phyloP scores from a whole-genome alignment of 2,797 vertebrate genomes.

The Netta rufina region DNA sequence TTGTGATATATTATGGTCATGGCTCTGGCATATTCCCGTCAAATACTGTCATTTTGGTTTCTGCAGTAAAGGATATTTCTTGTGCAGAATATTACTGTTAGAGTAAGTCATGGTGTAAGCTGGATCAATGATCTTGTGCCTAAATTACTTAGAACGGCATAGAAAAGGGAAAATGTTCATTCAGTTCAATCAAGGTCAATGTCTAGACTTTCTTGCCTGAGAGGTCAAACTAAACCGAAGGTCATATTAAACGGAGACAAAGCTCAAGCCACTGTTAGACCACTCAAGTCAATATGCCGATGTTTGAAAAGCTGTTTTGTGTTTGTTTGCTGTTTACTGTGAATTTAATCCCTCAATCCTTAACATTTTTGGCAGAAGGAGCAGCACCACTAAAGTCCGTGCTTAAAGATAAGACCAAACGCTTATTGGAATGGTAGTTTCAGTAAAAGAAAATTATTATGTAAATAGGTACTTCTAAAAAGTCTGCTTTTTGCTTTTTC shows the following conservation, averaged over 20 bases:
- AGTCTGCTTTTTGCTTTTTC: neutral
- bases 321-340: slow-evolving; percentile 38
- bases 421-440: neutral
- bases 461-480: neutral
- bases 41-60: slow-evolving; percentile 8
- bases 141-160: slow-evolving; percentile 7
- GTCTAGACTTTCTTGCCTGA: slow-evolving; percentile 66
- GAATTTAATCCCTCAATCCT: neutral
- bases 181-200: slow-evolving; percentile 71
- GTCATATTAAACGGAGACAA: slow-evolving; percentile 42
- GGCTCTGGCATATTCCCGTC: slow-evolving; percentile 29
- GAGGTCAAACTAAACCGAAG: slow-evolving; percentile 60
- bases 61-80: slow-evolving; percentile 13
- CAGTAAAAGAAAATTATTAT: neutral
- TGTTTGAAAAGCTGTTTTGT: slow-evolving; percentile 22
- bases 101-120: neutral
- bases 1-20: neutral
- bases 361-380: neutral
- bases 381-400: neutral
- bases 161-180: neutral
- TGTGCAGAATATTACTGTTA: neutral
- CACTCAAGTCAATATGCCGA: slow-evolving; percentile 9
- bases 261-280: slow-evolving; percentile 15
- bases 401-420: neutral
- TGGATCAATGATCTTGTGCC: neutral